Percentiles rank a stretch among this genome's conserved stretches.
phyloP scores from a whole-genome alignment of 1,140 invertebrate genomes.

The Pygmarrhopalites habei region DNA sequence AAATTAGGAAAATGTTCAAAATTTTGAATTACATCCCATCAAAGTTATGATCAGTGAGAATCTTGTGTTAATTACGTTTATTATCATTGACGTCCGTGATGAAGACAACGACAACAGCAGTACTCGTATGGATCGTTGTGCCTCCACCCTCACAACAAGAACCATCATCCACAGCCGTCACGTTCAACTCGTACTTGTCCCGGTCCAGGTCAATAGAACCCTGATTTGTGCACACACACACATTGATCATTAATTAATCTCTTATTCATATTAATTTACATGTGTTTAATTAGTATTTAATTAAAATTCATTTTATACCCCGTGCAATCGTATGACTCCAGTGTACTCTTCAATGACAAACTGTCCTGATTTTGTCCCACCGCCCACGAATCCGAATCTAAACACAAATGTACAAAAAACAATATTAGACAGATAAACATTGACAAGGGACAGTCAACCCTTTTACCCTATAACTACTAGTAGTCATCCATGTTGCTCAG shows the following conservation, averaged over 20 bases:
- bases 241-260: too few species aligned
- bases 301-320: too few species aligned
- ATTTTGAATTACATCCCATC: background rate
- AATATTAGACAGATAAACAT: background rate
- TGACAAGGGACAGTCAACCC: background rate
- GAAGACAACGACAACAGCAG: slow-evolving; percentile 91
- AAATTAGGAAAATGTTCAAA: too few species aligned
- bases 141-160: slow-evolving; percentile 82
- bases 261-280: too few species aligned
- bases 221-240: too few species aligned
- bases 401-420: background rate
- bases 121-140: slow-evolving; percentile 77
- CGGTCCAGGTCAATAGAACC: slow-evolving; percentile 64
- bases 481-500: too few species aligned
- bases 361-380: slow-evolving; percentile 77
- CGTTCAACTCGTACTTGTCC: slow-evolving; percentile 83
- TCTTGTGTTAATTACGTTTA: background rate
- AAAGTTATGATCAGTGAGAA: background rate
- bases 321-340: slow-evolving; percentile 81
- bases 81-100: slow-evolving; percentile 92
- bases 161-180: slow-evolving; percentile 88
- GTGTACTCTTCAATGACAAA: slow-evolving; percentile 94
- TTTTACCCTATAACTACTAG: too few species aligned
- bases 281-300: too few species aligned
- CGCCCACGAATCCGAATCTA: slow-evolving; percentile 81